A percentile compares a stretch with the other conserved stretches of the same genome.
Conservation (phyloP, 1,140 invertebrate genomes). For the Cydia splendana region DNA sequence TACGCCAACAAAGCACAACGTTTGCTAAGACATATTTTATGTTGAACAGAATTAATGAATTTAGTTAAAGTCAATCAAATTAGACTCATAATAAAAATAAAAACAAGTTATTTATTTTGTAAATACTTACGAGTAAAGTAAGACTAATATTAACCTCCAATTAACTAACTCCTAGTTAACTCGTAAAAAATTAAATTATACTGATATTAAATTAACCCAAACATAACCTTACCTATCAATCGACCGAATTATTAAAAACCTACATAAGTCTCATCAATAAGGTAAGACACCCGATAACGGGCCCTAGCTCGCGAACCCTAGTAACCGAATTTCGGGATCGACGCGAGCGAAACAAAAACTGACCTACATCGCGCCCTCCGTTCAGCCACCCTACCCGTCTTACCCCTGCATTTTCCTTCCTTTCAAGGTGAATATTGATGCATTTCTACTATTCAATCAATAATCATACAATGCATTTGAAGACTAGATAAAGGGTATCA, state of each 20-base stretch:
- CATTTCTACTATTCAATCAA: constrained; percentile 31
- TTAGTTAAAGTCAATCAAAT: too few species aligned
- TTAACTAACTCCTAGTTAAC: neutral
- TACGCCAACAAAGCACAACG: too few species aligned
- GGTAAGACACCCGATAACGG: constrained; percentile 48
- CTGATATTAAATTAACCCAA: neutral
- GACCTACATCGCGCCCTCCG: constrained; percentile 75
- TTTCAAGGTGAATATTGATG: constrained; percentile 55
- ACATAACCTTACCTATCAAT: neutral
- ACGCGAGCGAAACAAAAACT: constrained; percentile 76
- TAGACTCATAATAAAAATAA: too few species aligned
- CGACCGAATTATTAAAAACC: too few species aligned
- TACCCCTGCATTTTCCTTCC: constrained; percentile 70
- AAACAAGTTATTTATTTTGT: too few species aligned
- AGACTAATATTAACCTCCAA: neutral
- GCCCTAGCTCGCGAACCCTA: constrained; percentile 55
- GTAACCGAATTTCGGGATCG: constrained; percentile 75
- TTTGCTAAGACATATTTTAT: too few species aligned
- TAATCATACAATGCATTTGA: neutral
- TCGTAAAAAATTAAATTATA: neutral
- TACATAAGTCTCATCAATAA: constrained; percentile 19
- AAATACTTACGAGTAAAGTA: too few species aligned
- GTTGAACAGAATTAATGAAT: too few species aligned
- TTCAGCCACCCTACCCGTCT: constrained; percentile 72
- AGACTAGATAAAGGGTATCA: neutral